Evolutionary conservation across 2,888 invertebrate genomes (phyloP), one percentile per base, ranked within the genome.

Genomic region (Drosophila parthenogenetica): DNA sequence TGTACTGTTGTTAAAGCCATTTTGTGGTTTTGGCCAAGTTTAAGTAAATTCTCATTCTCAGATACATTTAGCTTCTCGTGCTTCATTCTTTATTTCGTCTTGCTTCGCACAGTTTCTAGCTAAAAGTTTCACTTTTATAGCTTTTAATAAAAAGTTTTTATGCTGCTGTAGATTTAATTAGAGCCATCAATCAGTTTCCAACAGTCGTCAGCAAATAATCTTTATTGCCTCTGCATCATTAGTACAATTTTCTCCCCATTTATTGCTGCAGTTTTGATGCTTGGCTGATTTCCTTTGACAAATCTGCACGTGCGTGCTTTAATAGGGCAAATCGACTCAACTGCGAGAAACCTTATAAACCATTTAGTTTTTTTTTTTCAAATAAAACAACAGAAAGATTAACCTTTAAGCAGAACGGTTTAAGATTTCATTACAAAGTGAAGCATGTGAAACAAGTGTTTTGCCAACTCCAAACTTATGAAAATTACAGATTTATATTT

Each of bases 101-200:
- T 51, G 37, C 39, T 43, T 43, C 43, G 45, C 35, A 19, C 49
- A 57, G 43, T 29, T 60, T 43, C 46, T 46, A 54, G 16, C 45
- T 40, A 25, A 57, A 71, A 74, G 63, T 65, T 67, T 59, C 55
- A 62, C 61, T 72, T 79, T 85, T 78, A 79, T 69, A 60, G 80
- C 72, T 69, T 57, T 50, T 68, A 71, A 82, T 85, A 79, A 85
- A 85, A 85, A 75, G 71, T 82, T 85, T 76, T 78, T 57, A 76
- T 75, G 65, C 69, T 66, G 57, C 61, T 61, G 69, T 58, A 55
- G 53, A 78, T 76, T 72, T 80, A 85, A 85, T 85, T 80, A 78
- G 78, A 69, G 78, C 68, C 53, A 85, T 83, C 86, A 82, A 82
- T 82, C 80, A 85, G 80, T 62, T 78, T 63, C 55, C 42, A 57